Evolutionary conservation across 2,113 vertebrate species (phyloP).

Genomic region (Lathamus discolor): DNA sequence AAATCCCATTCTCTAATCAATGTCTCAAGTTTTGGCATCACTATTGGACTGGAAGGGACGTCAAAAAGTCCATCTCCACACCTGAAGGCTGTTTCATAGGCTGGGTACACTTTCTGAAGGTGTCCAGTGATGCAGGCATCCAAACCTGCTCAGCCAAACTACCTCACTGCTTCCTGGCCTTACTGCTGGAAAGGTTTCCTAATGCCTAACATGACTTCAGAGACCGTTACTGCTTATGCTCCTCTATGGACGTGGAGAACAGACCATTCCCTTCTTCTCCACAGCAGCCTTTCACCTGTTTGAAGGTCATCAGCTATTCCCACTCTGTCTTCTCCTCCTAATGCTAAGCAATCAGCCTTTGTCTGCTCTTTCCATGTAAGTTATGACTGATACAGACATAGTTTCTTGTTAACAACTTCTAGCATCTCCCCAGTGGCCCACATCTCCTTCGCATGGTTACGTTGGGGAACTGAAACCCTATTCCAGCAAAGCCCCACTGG

Average conservation of each 20-base stretch:
- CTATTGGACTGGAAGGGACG: background rate
- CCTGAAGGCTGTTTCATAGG: background rate
- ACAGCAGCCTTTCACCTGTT: background rate
- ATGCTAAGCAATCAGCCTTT: background rate
- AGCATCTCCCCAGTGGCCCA: background rate
- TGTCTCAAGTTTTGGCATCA: background rate
- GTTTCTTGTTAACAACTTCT: background rate
- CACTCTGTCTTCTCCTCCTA: background rate
- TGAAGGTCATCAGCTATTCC: background rate
- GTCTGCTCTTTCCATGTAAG: background rate
- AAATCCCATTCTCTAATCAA: background rate
- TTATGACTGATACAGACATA: accelerated
- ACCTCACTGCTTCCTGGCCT: background rate
- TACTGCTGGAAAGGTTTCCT: background rate
- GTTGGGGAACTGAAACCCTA: background rate
- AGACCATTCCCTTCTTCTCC: background rate
- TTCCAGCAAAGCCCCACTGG: background rate
- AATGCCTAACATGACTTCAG: background rate
- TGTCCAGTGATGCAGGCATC: background rate
- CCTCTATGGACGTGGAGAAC: background rate
- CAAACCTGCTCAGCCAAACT: background rate
- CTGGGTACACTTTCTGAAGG: background rate
- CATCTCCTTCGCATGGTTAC: background rate
- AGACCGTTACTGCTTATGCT: background rate
- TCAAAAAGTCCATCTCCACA: background rate